Conservation (phyloP, 2,888 invertebrate species). For the Pocota personata region DNA sequence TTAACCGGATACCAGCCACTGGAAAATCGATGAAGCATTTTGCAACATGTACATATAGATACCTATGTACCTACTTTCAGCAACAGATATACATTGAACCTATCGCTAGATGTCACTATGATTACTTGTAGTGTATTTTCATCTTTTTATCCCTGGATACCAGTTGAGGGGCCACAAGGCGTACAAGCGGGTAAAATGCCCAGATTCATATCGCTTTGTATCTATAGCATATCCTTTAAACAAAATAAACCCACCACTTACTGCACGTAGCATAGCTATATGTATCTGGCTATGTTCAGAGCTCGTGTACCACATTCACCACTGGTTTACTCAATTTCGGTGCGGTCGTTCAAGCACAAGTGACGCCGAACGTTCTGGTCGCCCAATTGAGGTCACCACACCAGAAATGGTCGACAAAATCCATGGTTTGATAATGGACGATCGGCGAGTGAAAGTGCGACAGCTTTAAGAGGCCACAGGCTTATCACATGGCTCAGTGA, state of each 20-base stretch:
- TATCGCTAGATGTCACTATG: conserved; percentile 54
- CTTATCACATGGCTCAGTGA: too few relatives aligned
- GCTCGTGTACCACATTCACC: conserved; percentile 8
- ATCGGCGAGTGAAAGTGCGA: too few relatives aligned
- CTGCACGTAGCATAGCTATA: neutral
- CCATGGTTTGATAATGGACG: too few relatives aligned
- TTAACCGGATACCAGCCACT: conserved; percentile 53
- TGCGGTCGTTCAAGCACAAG: too few relatives aligned
- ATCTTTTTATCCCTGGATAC: conserved; percentile 32
- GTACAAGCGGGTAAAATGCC: neutral
- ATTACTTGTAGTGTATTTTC: neutral
- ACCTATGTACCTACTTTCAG: neutral
- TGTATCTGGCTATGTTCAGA: neutral
- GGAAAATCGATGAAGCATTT: conserved; percentile 68
- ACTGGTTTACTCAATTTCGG: too few relatives aligned
- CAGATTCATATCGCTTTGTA: too few relatives aligned
- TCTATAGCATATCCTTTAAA: conserved; percentile 19
- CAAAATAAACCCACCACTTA: conserved; percentile 49
- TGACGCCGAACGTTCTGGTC: too few relatives aligned
- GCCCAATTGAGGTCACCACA: too few relatives aligned
- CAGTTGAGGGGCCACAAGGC: neutral
- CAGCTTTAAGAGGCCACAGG: too few relatives aligned
- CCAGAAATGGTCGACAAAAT: too few relatives aligned
- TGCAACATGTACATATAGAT: too few relatives aligned
- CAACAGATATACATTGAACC: conserved; percentile 18